Conservation (phyloP, 2,888 invertebrate genomes). For the Drosophila nr. perissopoda region DNA sequence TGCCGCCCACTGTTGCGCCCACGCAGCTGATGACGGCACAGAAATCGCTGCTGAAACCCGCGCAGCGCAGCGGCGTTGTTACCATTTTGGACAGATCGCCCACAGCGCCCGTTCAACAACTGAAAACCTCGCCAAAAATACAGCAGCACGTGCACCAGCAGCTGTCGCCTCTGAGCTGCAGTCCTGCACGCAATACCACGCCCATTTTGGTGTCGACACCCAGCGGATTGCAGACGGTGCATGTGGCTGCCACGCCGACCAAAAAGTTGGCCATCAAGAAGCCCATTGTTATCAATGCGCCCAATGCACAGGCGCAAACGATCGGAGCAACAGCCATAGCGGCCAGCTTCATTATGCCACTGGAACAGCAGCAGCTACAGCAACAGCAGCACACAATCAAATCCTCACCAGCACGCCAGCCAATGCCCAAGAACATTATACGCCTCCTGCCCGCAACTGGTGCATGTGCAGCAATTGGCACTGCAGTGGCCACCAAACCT, state of each 20-base stretch:
- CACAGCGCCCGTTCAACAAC: conserved; percentile 24
- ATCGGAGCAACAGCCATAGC: conserved; percentile 1
- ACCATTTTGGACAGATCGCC: conserved; percentile 47
- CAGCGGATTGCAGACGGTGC: conserved; percentile 83
- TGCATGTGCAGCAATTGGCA: conserved; percentile 7
- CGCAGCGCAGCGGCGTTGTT: conserved; percentile 52
- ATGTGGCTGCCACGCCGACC: conserved; percentile 77
- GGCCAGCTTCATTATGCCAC: conserved; percentile 48
- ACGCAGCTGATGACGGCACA: conserved; percentile 48
- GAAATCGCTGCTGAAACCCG: conserved; percentile 75
- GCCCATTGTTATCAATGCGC: conserved; percentile 72
- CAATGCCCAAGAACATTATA: conserved; percentile 76
- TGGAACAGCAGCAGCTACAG: conserved; percentile 38
- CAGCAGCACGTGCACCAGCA: conserved; percentile 24
- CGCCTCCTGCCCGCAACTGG: conserved; percentile 63
- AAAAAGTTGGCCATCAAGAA: conserved; percentile 81
- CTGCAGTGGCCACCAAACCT: conserved; percentile 28
- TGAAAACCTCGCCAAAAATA: conserved; percentile 38
- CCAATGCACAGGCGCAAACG: conserved; percentile 30
- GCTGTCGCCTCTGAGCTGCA: conserved; percentile 26
- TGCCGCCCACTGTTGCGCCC: conserved; percentile 55
- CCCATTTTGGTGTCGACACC: conserved; percentile 83
- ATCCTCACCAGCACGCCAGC: conserved; percentile 42
- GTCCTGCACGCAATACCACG: conserved; percentile 67
- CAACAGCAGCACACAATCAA: conserved; percentile 26